A percentile compares a stretch with the other conserved stretches of the same genome.
phyloP scores from a whole-genome alignment of 2,797 vertebrate genomes.

The Phalloptychus januarius region DNA sequence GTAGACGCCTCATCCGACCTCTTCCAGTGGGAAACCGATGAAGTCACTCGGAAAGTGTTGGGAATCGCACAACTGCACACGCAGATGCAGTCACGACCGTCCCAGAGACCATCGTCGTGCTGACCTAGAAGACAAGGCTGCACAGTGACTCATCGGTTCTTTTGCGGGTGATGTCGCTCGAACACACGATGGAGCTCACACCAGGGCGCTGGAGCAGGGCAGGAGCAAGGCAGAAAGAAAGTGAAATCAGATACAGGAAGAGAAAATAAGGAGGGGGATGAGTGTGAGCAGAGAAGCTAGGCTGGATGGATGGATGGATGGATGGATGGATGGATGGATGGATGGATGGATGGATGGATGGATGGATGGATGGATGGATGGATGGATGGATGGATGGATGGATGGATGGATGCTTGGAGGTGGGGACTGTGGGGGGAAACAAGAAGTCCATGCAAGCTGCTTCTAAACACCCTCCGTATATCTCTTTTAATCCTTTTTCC shows the following conservation, averaged over 20 bases:
- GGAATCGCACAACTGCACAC: slow-evolving; percentile 64
- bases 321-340: neutral
- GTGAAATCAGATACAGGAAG: neutral
- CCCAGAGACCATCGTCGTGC: slow-evolving; percentile 40
- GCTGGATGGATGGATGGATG: neutral
- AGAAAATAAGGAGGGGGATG: slow-evolving; percentile 6
- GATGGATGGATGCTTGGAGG: neutral
- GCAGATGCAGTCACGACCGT: slow-evolving; percentile 59
- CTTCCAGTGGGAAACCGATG: slow-evolving; percentile 33
- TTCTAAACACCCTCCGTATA: slow-evolving; percentile 50
- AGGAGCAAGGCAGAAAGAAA: slow-evolving; percentile 2
- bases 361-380: no score
- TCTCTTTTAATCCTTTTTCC: slow-evolving; percentile 83
- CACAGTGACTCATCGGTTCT: slow-evolving; percentile 63
- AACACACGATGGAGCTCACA: slow-evolving; percentile 55
- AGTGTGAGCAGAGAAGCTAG: neutral
- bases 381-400: no score
- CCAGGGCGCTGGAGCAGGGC: slow-evolving; percentile 19
- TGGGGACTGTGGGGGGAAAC: slow-evolving; percentile 7
- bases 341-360: neutral
- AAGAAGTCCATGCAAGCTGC: slow-evolving; percentile 47
- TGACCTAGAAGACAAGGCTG: slow-evolving; percentile 36
- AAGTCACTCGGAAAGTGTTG: slow-evolving; percentile 59
- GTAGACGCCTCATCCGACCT: slow-evolving; percentile 16
- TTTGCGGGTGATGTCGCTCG: slow-evolving; percentile 53